Evolutionary conservation across 1,140 invertebrate genomes (phyloP).

Genomic region (Archegozetes longisetosus): DNA sequence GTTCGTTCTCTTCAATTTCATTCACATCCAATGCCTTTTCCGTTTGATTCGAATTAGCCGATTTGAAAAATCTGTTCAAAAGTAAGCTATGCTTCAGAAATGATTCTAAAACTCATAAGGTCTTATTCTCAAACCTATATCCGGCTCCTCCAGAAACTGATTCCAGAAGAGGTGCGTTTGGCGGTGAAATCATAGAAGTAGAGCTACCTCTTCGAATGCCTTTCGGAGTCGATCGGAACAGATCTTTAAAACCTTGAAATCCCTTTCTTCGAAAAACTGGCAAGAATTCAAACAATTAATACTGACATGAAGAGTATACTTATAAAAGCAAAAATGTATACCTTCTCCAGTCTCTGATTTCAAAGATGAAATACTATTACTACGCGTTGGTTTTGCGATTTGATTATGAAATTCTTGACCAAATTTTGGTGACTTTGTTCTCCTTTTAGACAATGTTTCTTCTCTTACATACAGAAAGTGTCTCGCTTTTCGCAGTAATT

Average conservation of each 20-base stretch:
- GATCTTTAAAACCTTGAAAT: not conserved
- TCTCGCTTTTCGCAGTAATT: slow-evolving; percentile 42
- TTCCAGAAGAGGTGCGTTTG: not conserved
- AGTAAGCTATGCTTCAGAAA: slow-evolving; percentile 9
- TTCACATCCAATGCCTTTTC: slow-evolving; percentile 16
- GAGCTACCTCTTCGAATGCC: not conserved
- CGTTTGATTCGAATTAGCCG: not conserved
- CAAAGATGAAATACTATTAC: not conserved
- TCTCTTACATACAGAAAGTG: slow-evolving; percentile 57
- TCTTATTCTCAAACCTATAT: not conserved
- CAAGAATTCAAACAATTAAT: not conserved
- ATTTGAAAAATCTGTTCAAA: slow-evolving; percentile 5
- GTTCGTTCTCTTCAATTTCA: slow-evolving; percentile 26
- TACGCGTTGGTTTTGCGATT: not conserved
- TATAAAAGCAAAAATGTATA: not conserved
- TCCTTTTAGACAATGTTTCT: slow-evolving; percentile 40
- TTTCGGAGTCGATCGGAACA: not conserved
- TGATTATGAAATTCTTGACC: slow-evolving; percentile 10
- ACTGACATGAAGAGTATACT: not conserved
- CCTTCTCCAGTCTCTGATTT: not conserved
- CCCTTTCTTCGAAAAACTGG: not conserved
- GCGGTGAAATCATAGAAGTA: not conserved
- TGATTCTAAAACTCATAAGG: slow-evolving; percentile 2
- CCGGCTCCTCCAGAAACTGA: not conserved
- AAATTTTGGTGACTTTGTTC: slow-evolving; percentile 32